phyloP scores from a whole-genome alignment of 2,888 invertebrate genomes.

The Drosophila pseudotakahashii region DNA sequence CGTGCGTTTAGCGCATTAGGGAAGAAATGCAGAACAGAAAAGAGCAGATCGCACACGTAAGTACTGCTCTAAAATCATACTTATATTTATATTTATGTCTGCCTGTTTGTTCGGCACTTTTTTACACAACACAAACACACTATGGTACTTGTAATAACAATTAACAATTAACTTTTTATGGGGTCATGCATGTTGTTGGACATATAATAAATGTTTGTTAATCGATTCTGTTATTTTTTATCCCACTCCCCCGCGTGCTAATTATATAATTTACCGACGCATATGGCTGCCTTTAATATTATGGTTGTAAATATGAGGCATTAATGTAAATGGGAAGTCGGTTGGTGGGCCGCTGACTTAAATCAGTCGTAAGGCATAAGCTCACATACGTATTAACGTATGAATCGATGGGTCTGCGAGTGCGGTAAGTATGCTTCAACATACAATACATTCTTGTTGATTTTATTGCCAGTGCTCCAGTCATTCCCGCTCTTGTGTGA shows the following conservation, averaged over 20 bases:
- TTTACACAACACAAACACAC: slow-evolving; percentile 34
- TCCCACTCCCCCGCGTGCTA: slow-evolving; percentile 35
- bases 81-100: slow-evolving; percentile 36
- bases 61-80: slow-evolving; percentile 48
- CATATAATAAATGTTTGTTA: slow-evolving; percentile 57
- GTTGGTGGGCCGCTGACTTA: slow-evolving; percentile 31
- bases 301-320: slow-evolving; percentile 43
- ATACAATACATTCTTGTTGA: slow-evolving; percentile 41
- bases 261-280: slow-evolving; percentile 54
- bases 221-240: slow-evolving; percentile 27
- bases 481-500: slow-evolving; percentile 18
- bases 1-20: slow-evolving; percentile 70
- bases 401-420: slow-evolving; percentile 11
- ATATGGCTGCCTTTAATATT: slow-evolving; percentile 30
- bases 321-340: slow-evolving; percentile 38
- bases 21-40: slow-evolving; percentile 12
- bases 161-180: slow-evolving; percentile 57
- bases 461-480: slow-evolving; percentile 45
- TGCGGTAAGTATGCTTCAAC: slow-evolving; percentile 29
- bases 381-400: slow-evolving; percentile 26
- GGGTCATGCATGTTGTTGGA: slow-evolving; percentile 40
- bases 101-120: slow-evolving; percentile 25
- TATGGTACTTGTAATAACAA: slow-evolving; percentile 53
- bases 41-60: slow-evolving; percentile 47
- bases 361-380: slow-evolving; percentile 43